phyloP scores from a whole-genome alignment of 2,797 vertebrate genomes.

The Typhlichthys eigenmanni region DNA sequence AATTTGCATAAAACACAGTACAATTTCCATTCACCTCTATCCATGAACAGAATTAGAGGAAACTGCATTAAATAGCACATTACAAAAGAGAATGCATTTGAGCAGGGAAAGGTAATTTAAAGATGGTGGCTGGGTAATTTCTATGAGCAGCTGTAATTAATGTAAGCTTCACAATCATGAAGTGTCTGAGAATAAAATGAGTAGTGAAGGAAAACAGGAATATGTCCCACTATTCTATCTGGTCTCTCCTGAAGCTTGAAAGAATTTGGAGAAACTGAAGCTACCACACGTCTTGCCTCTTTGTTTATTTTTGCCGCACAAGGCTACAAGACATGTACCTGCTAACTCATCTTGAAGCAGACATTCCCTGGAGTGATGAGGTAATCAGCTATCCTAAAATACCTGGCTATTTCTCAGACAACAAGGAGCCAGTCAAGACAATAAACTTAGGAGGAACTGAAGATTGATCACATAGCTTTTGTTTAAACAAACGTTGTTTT shows the following conservation, averaged over 20 bases:
- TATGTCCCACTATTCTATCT: conserved; percentile 24
- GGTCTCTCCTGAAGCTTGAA: conserved; percentile 9
- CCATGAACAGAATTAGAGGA: conserved; percentile 68
- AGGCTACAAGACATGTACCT: conserved; percentile 40
- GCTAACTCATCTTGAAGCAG: conserved; percentile 59
- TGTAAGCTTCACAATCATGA: conserved; percentile 70
- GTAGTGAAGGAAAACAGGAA: conserved; percentile 47
- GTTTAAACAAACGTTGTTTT: conserved; percentile 78
- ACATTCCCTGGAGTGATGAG: conserved; percentile 63
- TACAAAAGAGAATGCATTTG: conserved; percentile 57
- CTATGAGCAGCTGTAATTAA: conserved; percentile 71
- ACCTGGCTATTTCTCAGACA: conserved; percentile 71
- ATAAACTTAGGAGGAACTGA: conserved; percentile 71
- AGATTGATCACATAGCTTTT: conserved; percentile 80
- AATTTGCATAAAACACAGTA: conserved; percentile 79
- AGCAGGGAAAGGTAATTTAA: conserved; percentile 65
- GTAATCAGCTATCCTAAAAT: conserved; percentile 68
- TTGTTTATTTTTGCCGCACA: conserved; percentile 53
- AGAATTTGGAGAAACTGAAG: conserved; percentile 14
- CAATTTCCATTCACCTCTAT: conserved; percentile 70
- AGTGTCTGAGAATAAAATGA: conserved; percentile 44
- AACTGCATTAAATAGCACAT: conserved; percentile 76
- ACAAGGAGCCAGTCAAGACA: conserved; percentile 73
- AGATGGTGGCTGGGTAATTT: conserved; percentile 60
- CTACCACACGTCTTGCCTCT: conserved; percentile 28